These are phyloP conservation scores for Ctena decussata DNA, from an alignment of 2,888 invertebrate genomes.

Conservation along the genomic window DNA sequence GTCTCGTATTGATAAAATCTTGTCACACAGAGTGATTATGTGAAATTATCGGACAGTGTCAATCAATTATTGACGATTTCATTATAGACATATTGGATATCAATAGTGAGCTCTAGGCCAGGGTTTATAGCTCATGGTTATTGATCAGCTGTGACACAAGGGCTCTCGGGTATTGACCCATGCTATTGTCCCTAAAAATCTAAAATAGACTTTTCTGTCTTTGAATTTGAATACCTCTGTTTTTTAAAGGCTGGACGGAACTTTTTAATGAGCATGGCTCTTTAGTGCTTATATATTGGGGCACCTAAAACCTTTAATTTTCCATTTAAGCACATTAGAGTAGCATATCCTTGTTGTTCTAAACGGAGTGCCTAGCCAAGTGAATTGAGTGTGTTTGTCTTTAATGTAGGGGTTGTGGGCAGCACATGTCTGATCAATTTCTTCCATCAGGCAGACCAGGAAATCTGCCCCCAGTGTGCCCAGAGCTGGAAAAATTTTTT, in stretches of 20 bases:
- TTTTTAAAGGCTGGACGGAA: too few species aligned
- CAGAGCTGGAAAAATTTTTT: too few species aligned
- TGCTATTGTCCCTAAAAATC: too few species aligned
- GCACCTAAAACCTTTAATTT: too few species aligned
- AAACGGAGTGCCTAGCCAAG: background rate
- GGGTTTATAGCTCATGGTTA: background rate
- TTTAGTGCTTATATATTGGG: too few species aligned
- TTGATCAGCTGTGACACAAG: background rate
- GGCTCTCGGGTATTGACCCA: too few species aligned
- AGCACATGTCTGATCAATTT: too few species aligned
- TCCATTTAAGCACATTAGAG: too few species aligned
- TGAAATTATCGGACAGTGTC: background rate
- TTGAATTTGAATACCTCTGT: too few species aligned
- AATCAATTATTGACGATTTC: slow-evolving; percentile 5
- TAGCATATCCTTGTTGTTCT: too few species aligned
- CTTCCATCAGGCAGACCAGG: background rate
- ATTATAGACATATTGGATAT: background rate
- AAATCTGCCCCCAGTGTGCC: background rate
- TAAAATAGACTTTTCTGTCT: too few species aligned
- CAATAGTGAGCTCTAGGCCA: background rate
- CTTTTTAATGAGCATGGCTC: too few species aligned
- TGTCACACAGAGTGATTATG: slow-evolving; percentile 2
- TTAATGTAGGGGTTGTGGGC: background rate
- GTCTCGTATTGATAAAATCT: slow-evolving; percentile 7
- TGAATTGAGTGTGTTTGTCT: background rate